phyloP scores from a whole-genome alignment of 2,113 vertebrate genomes.

The Saimiri boliviensis region DNA sequence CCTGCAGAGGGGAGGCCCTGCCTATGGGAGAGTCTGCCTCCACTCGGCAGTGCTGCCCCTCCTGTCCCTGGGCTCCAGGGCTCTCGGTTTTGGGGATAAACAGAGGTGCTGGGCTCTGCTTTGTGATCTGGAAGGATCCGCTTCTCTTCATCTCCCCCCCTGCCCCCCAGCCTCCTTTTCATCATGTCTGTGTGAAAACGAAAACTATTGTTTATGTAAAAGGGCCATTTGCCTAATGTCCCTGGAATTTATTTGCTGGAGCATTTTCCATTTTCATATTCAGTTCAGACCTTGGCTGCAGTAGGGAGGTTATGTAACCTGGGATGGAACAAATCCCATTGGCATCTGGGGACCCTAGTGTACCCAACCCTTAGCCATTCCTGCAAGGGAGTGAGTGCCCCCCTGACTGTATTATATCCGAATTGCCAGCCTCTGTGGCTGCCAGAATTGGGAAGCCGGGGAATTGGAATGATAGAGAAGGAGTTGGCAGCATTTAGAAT shows the following conservation, averaged over 20 bases:
- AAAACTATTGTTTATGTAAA: slow-evolving; percentile 71
- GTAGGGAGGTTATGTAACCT: slow-evolving; percentile 60
- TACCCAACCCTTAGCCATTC: neutral
- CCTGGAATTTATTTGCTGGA: slow-evolving; percentile 78
- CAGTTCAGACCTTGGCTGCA: slow-evolving; percentile 61
- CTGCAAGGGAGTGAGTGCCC: neutral
- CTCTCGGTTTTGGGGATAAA: too few species aligned
- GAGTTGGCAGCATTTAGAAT: neutral
- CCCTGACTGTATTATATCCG: neutral
- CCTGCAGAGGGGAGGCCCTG: neutral
- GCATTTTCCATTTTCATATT: slow-evolving; percentile 57
- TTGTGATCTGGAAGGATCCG: neutral
- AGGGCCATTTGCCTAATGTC: slow-evolving; percentile 70
- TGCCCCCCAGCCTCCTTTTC: neutral
- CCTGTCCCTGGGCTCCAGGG: neutral
- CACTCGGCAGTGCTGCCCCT: too few species aligned
- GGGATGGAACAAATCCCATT: slow-evolving; percentile 20
- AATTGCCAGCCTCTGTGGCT: neutral
- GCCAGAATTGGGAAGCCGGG: neutral
- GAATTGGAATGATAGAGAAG: neutral
- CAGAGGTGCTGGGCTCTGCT: neutral
- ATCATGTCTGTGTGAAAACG: slow-evolving; percentile 53
- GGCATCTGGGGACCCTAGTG: neutral
- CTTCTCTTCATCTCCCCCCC: neutral
- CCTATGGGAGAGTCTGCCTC: neutral